A percentile compares a stretch with the other conserved stretches of the same genome.
Conservation (phyloP, 2,888 invertebrate species). For the Siphonodentalium dalli region DNA sequence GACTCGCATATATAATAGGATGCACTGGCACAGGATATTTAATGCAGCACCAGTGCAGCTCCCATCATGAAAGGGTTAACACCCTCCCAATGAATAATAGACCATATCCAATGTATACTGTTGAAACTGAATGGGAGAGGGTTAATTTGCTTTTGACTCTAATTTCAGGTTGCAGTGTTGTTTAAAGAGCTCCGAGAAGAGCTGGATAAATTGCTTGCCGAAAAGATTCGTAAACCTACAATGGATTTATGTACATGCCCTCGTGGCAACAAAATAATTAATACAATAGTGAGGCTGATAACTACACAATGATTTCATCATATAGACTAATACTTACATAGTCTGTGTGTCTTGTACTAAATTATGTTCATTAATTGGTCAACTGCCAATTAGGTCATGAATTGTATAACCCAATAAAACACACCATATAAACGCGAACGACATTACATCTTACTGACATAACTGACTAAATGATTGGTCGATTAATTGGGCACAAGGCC, state of each 20-base stretch:
- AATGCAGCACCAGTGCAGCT: neutral
- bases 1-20: too few species aligned
- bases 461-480: too few species aligned
- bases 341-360: too few species aligned
- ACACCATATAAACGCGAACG: too few species aligned
- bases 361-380: too few species aligned
- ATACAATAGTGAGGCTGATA: constrained; percentile 55
- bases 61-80: neutral
- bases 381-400: too few species aligned
- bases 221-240: constrained; percentile 56
- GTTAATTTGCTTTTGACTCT: neutral
- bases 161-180: constrained; percentile 53
- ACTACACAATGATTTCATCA: constrained; percentile 57
- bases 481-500: too few species aligned
- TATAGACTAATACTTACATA: too few species aligned
- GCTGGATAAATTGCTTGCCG: constrained; percentile 53
- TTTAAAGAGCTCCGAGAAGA: constrained; percentile 50
- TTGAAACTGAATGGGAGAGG: neutral
- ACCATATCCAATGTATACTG: neutral
- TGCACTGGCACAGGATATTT: too few species aligned
- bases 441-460: too few species aligned
- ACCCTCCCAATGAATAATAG: neutral
- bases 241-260: constrained; percentile 58
- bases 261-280: constrained; percentile 54
- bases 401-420: too few species aligned